Base-by-base conservation (phyloP, 1,140 invertebrate species). In the Drosophila ironensis region DNA sequence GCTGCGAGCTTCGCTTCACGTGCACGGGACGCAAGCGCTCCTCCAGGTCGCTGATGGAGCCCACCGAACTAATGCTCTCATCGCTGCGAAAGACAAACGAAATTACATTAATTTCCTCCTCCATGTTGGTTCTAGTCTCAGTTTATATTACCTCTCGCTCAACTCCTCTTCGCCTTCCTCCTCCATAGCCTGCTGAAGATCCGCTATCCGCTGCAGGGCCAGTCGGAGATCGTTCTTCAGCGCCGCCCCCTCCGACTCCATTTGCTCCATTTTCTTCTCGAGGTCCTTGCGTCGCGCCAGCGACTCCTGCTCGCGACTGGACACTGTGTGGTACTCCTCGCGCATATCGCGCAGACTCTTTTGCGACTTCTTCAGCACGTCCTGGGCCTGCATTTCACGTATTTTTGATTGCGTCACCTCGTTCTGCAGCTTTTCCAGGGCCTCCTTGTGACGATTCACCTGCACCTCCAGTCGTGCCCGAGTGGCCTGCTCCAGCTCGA, bases 401-500 rank as follows among this genome's bases (percentile, higher is more conserved):
- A 93, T 91, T 57, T 94, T 92, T 0, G 95, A 91, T 11, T 93
- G 90, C 0, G 93, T 93, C 3, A 94, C 92, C 78, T 98, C 97
- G 8, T 92, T 91, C 54, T 95, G 94, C 8, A 96, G 84, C 67
- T 95, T 94, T 22, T 98, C 97, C 25, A 96, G 92, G 3, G 94
- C 93, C 77, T 98, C 97, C 74, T 97, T 97, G 41, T 96, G 90
- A 54, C 97, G 91, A 12, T 92, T 91, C 53, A 96, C 93, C 91
- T 97, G 96, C 30, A 96, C 94, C 91, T 98, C 97, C 2, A 97
- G 89, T 20, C 97, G 93, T 4, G 94, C 92, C 70, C 94, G 93
- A 0, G 96, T 96, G 1, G 96, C 97, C 78, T 95, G 94, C 86
- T 98, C 97, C 46, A 98, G 91, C 69, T 98, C 97, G 17, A 98